Evolutionary conservation across 1,140 invertebrate genomes (phyloP).

Genomic region (Drosophila guanche): DNA sequence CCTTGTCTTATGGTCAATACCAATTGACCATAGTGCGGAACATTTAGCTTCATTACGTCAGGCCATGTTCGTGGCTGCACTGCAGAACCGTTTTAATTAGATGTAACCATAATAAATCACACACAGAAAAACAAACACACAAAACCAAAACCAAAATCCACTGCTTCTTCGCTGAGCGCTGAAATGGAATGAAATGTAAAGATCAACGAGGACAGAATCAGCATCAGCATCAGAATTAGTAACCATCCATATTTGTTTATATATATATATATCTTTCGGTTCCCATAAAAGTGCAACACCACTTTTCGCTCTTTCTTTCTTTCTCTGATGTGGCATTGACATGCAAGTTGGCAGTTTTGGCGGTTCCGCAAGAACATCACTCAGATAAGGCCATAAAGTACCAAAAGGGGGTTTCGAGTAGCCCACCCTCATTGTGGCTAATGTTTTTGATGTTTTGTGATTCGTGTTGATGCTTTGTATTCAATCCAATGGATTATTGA

Average conservation of each 20-base stretch:
- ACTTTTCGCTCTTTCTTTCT: too few species aligned
- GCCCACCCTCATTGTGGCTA: conserved; percentile 25
- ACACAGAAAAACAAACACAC: conserved; percentile 26
- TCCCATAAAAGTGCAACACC: conserved; percentile 19
- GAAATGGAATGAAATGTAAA: background rate
- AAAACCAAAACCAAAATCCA: conserved; percentile 23
- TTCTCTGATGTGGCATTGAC: conserved; percentile 54
- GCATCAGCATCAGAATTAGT: conserved; percentile 1
- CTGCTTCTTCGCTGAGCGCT: background rate
- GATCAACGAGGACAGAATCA: conserved; percentile 21
- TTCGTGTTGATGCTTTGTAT: conserved; percentile 10
- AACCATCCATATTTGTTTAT: background rate
- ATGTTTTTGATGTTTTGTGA: conserved; percentile 25
- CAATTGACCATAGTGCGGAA: conserved; percentile 77
- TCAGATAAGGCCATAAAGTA: conserved; percentile 24
- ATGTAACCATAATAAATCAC: conserved; percentile 79
- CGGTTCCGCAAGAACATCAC: conserved; percentile 9
- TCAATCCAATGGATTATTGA: conserved; percentile 28
- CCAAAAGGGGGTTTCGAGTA: background rate
- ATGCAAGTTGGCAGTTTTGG: conserved; percentile 53
- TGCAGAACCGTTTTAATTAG: conserved; percentile 79
- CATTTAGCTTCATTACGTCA: conserved; percentile 81
- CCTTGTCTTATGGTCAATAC: conserved; percentile 75
- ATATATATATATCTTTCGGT: too few species aligned
- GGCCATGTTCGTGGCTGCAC: conserved; percentile 65